Evolutionary conservation across 2,113 vertebrate species (phyloP).

Genomic region (Vireo altiloquus): DNA sequence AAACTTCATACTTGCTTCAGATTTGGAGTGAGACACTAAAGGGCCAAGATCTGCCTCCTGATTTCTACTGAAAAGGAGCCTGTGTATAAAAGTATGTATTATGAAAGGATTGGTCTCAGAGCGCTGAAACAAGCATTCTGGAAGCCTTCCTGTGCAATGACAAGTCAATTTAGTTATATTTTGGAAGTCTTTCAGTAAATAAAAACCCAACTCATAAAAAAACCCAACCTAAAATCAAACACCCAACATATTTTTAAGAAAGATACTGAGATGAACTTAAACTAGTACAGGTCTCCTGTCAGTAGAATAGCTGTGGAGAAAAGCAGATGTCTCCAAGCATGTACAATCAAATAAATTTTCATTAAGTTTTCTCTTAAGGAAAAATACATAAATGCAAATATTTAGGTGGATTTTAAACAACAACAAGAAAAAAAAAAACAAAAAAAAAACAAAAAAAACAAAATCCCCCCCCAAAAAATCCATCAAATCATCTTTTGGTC

Average conservation of each 20-base stretch:
- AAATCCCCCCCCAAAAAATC: background rate
- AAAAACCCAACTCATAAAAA: fast-evolving
- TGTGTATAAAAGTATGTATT: background rate
- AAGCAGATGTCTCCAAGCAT: background rate
- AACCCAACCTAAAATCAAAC: background rate
- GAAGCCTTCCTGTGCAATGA: background rate
- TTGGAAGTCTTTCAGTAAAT: background rate
- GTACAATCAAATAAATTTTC: background rate
- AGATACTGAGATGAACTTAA: background rate
- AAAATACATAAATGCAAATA: background rate
- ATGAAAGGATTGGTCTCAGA: background rate
- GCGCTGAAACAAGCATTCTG: background rate
- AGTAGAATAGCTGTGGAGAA: background rate
- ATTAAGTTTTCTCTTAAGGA: background rate
- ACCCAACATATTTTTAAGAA: background rate
- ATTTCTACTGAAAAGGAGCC: background rate
- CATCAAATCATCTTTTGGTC: too few relatives aligned
- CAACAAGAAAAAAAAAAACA: fast-evolving
- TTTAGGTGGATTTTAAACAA: background rate
- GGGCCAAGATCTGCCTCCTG: background rate
- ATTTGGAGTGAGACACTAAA: background rate
- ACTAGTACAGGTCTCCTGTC: background rate
- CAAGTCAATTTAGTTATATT: background rate
- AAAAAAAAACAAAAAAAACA: too few relatives aligned
- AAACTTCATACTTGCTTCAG: background rate